Percentiles rank a stretch among this genome's conserved stretches.
Conservation (phyloP, 2,888 invertebrate genomes). For the Plebejus argus region DNA sequence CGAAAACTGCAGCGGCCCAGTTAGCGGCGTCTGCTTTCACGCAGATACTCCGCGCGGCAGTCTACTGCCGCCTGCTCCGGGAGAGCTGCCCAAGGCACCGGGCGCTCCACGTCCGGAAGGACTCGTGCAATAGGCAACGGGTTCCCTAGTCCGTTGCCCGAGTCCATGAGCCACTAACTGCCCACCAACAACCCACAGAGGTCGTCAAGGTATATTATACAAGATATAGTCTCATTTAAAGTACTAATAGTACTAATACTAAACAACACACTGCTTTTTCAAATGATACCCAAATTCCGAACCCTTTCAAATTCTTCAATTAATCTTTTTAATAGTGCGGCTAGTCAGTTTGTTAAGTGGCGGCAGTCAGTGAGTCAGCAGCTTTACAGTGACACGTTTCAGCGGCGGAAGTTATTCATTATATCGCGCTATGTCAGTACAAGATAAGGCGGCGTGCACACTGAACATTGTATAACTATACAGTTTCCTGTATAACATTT, state of each 20-base stretch:
- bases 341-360: constrained; percentile 26
- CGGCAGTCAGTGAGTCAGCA: constrained; percentile 44
- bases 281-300: not conserved
- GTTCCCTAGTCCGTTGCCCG: too few species aligned
- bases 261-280: not conserved
- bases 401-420: constrained; percentile 67
- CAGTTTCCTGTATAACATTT: constrained; percentile 5
- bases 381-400: constrained; percentile 55
- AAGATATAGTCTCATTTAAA: too few species aligned
- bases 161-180: too few species aligned
- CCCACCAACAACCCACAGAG: too few species aligned
- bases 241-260: not conserved
- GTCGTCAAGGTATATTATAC: too few species aligned
- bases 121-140: too few species aligned
- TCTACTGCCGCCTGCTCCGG: too few species aligned
- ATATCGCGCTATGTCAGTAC: constrained; percentile 55
- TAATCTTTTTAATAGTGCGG: not conserved
- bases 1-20: too few species aligned
- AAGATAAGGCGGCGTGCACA: constrained; percentile 44
- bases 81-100: too few species aligned
- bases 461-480: constrained; percentile 35
- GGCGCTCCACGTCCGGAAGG: too few species aligned
- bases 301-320: not conserved
- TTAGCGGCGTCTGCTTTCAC: too few species aligned
- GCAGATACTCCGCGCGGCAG: too few species aligned